Conservation (phyloP, 2,797 vertebrate genomes). For the Molothrus aeneus region DNA sequence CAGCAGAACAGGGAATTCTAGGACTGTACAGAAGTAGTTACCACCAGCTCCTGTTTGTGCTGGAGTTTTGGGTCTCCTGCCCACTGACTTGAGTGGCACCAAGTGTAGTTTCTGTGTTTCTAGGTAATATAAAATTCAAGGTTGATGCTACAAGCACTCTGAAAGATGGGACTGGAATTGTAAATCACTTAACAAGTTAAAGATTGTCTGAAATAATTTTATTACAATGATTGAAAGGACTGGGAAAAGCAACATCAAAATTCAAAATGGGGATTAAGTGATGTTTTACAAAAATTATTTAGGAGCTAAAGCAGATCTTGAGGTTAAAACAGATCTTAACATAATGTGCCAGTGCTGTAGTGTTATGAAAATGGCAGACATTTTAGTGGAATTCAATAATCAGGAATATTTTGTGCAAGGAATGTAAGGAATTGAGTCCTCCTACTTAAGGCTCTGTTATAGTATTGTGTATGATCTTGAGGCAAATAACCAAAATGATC, state of each 20-base stretch:
- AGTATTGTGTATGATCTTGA: background rate
- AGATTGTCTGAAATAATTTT: background rate
- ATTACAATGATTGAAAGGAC: background rate
- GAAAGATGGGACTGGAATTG: background rate
- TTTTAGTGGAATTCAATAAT: background rate
- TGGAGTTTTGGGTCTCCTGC: background rate
- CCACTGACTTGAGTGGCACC: background rate
- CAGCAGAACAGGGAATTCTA: background rate
- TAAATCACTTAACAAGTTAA: background rate
- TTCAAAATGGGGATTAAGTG: background rate
- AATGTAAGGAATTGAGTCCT: background rate
- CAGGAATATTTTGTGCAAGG: background rate
- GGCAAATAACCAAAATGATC: background rate
- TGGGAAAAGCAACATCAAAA: background rate
- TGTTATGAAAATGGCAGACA: background rate
- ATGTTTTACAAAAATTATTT: background rate
- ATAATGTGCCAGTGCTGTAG: background rate
- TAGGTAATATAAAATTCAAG: background rate
- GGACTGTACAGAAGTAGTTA: background rate
- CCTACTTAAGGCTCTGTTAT: background rate
- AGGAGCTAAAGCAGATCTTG: background rate
- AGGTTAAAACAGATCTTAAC: background rate
- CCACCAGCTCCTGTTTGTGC: accelerated
- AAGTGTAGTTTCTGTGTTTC: background rate
- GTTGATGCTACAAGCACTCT: background rate